phyloP scores from a whole-genome alignment of 1,140 invertebrate genomes.

The Frieseomelitta varia region DNA sequence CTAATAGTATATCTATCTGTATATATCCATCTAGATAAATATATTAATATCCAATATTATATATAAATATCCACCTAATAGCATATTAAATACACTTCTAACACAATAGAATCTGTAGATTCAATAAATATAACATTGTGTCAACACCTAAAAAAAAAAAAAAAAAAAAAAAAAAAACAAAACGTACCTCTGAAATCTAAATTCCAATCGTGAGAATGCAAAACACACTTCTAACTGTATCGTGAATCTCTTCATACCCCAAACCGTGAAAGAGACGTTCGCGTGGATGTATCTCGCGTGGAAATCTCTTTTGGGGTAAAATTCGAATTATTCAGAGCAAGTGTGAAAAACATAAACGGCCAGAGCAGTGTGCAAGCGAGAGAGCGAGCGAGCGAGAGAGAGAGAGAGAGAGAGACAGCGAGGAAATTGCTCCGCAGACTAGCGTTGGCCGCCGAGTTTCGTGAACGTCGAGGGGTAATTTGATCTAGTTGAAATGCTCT shows the following conservation, averaged over 20 bases:
- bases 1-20: too few relatives aligned
- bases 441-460: conserved; percentile 9
- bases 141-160: too few relatives aligned
- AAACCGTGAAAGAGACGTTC: not conserved
- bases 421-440: not conserved
- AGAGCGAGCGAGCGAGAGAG: too few relatives aligned
- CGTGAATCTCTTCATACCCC: not conserved
- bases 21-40: too few relatives aligned
- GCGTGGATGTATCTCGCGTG: not conserved
- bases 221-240: not conserved
- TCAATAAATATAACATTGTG: too few relatives aligned
- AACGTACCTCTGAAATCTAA: not conserved
- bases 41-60: too few relatives aligned
- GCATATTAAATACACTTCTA: too few relatives aligned
- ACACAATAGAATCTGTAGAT: too few relatives aligned
- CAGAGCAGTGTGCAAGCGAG: not conserved
- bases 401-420: too few relatives aligned
- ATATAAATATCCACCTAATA: too few relatives aligned
- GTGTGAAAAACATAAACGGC: conserved; percentile 1
- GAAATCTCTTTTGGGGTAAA: not conserved
- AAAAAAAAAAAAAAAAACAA: too few relatives aligned
- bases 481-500: conserved; percentile 62
- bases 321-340: not conserved
- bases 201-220: not conserved
- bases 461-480: conserved; percentile 45